Percentiles rank a stretch among this genome's conserved stretches.
Conservation (phyloP, 2,888 invertebrate species). For the Tromatobia lineatoria region DNA sequence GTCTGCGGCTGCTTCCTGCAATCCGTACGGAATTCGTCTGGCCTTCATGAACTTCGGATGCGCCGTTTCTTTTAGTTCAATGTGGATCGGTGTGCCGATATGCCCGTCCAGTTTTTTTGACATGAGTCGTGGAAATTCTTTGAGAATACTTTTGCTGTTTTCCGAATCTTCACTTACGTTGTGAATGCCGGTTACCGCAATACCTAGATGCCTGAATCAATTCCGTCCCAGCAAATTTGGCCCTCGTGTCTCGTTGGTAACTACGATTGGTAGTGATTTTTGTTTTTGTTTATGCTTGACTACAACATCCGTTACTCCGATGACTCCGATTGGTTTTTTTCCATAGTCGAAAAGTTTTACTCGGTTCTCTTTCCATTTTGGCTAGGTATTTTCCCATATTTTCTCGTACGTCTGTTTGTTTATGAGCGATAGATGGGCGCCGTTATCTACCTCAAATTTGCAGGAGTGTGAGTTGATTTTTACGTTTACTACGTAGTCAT, state of each 20-base stretch:
- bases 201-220: constrained; percentile 57
- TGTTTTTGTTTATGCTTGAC: constrained; percentile 33
- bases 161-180: constrained; percentile 26
- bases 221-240: constrained; percentile 59
- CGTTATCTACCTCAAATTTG: constrained; percentile 55
- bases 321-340: constrained; percentile 43
- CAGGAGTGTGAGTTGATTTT: constrained; percentile 39
- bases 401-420: constrained; percentile 48
- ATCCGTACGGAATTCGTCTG: constrained; percentile 57
- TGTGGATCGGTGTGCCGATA: constrained; percentile 38
- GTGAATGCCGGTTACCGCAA: constrained; percentile 52
- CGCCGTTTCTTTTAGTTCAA: constrained; percentile 56
- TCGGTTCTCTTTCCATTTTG: constrained; percentile 26
- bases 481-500: constrained; percentile 46
- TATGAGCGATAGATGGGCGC: constrained; percentile 53
- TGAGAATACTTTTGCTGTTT: constrained; percentile 21
- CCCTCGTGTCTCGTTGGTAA: constrained; percentile 49
- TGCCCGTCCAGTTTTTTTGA: constrained; percentile 40
- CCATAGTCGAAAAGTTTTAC: constrained; percentile 36
- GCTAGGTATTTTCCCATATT: constrained; percentile 37
- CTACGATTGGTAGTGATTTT: constrained; percentile 38
- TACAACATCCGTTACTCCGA: constrained; percentile 37
- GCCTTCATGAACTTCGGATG: constrained; percentile 57
- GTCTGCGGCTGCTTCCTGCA: constrained; percentile 43
- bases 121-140: constrained; percentile 43